These are phyloP conservation scores for Lobophora halterata DNA, from an alignment of 2,888 invertebrate genomes.

Conservation along the genomic window DNA sequence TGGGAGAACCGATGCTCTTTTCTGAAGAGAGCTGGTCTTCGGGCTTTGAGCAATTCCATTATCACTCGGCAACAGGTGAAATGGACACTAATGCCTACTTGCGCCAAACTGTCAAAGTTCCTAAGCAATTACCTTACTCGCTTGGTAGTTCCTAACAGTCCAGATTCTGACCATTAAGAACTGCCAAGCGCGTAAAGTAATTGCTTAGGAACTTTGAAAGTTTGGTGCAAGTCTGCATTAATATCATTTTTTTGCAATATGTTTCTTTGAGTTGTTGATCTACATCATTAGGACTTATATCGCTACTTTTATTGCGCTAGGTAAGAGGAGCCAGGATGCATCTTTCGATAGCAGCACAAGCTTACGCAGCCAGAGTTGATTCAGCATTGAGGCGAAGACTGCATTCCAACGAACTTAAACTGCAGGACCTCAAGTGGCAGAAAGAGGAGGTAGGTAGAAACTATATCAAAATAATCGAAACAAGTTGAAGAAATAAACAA, in stretches of 20 bases:
- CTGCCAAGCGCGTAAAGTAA: too few species aligned
- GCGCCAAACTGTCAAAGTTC: too few species aligned
- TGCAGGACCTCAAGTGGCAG: conserved; percentile 91
- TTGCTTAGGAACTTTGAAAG: too few species aligned
- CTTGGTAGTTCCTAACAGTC: too few species aligned
- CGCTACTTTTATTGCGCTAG: conserved; percentile 44
- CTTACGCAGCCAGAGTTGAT: conserved; percentile 87
- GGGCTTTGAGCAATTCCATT: conserved; percentile 53
- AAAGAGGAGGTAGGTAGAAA: conserved; percentile 82
- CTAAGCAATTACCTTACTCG: too few species aligned
- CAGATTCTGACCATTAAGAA: too few species aligned
- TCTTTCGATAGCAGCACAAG: conserved; percentile 85
- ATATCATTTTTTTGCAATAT: too few species aligned
- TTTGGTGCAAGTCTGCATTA: too few species aligned
- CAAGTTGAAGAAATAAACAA: too few species aligned
- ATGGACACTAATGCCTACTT: not conserved
- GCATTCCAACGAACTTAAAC: conserved; percentile 86
- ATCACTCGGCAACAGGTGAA: conserved; percentile 59
- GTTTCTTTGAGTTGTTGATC: too few species aligned
- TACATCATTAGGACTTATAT: too few species aligned
- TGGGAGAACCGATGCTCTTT: conserved; percentile 61
- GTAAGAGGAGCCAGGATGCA: conserved; percentile 85
- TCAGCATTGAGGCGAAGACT: conserved; percentile 87
- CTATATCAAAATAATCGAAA: too few species aligned
- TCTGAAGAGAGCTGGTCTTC: conserved; percentile 58